Conservation (phyloP, 2,888 invertebrate species). For the Penaeus monodon region DNA sequence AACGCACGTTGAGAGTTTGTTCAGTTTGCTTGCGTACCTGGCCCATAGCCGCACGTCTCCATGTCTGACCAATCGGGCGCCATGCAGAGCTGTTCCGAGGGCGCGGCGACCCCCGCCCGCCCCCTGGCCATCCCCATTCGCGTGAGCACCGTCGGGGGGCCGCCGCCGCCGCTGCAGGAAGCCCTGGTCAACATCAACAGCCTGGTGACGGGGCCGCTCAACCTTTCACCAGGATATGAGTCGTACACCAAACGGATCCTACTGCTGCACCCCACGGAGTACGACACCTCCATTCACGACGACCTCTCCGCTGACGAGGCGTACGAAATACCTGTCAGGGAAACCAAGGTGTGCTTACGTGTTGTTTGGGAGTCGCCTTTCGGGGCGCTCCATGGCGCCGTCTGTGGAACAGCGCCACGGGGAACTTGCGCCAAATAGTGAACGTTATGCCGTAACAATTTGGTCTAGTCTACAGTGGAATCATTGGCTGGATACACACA, state of each 20-base stretch:
- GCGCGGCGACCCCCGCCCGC: not conserved
- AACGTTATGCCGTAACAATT: too few relatives aligned
- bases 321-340: conserved; percentile 49
- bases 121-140: conserved; percentile 55
- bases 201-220: conserved; percentile 40
- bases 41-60: too few relatives aligned
- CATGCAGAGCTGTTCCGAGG: not conserved
- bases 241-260: conserved; percentile 68
- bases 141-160: conserved; percentile 32
- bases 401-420: too few relatives aligned
- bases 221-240: conserved; percentile 63
- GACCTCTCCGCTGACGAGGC: conserved; percentile 84
- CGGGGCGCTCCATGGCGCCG: too few relatives aligned
- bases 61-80: not conserved
- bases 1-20: too few relatives aligned
- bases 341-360: conserved; percentile 37
- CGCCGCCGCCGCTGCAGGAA: conserved; percentile 31
- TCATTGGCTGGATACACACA: too few relatives aligned
- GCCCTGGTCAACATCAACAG: conserved; percentile 41
- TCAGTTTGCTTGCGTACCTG: too few relatives aligned
- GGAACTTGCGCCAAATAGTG: too few relatives aligned
- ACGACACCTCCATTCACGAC: conserved; percentile 90
- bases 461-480: too few relatives aligned
- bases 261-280: conserved; percentile 79
- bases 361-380: not conserved